These are phyloP conservation scores for Manis javanica DNA, from an alignment of 2,797 vertebrate species.

Conservation along the genomic window DNA sequence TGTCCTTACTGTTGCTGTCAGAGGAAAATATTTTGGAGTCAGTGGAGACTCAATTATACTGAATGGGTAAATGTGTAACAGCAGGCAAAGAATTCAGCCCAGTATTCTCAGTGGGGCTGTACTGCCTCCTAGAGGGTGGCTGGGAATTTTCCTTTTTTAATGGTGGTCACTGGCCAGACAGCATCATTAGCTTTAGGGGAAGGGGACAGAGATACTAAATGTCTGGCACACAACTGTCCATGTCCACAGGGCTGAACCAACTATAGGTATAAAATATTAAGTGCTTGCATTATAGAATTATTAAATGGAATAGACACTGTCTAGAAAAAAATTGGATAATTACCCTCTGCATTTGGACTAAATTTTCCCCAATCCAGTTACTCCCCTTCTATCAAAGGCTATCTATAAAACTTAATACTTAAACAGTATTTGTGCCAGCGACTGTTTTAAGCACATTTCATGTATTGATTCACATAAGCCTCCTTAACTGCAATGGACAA, in stretches of 20 bases:
- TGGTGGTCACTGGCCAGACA: neutral
- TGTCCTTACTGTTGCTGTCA: neutral
- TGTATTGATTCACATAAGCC: neutral
- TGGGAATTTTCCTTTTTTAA: neutral
- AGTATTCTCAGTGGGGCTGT: neutral
- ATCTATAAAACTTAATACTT: neutral
- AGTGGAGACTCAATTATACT: neutral
- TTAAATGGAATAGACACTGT: neutral
- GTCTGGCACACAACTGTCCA: neutral
- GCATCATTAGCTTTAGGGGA: neutral
- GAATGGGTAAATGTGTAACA: neutral
- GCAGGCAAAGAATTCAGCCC: neutral
- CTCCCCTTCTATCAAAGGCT: neutral
- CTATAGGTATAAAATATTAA: neutral
- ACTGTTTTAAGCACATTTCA: neutral
- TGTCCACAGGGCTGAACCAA: neutral
- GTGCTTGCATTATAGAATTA: neutral
- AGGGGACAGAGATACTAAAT: neutral
- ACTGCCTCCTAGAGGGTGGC: conserved; percentile 58
- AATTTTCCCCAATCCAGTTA: neutral
- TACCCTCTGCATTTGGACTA: neutral
- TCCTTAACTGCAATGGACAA: neutral
- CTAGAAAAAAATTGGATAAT: neutral
- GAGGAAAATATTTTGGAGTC: neutral
- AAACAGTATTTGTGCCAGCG: neutral